Base-by-base conservation (phyloP, 2,797 vertebrate genomes). In the Halcyon chelicuti region DNA sequence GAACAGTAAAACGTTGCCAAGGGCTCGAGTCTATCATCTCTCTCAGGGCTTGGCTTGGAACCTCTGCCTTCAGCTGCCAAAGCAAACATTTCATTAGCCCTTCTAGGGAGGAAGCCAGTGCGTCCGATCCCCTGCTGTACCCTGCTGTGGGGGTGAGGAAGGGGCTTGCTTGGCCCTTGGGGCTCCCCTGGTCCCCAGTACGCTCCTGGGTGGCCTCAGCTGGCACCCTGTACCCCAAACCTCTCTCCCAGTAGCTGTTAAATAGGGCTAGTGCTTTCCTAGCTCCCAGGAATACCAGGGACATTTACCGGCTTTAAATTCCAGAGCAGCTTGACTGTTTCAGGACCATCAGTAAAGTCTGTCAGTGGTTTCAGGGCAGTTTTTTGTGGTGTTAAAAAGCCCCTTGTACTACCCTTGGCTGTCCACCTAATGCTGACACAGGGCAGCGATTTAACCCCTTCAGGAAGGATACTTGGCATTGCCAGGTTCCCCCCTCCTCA, bases 21-120 rank as follows among this genome's bases (percentile, higher is more conserved):
- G 66, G 73, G 83, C 40, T 88, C 44, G 58, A 76, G 52, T 86
- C 73, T 72, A 4, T 90, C 68, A 52, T 71, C 82, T 80, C 52
- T 44, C 82, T 76, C 2, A 4, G 60, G 80, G 54, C 77, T 94
- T 88, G 90, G 83, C 75, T 77, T 60, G 77, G 83, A 73, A 84
- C 29, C 8, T 19, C 46, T 77, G 42, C 83, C 54, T 83, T 31
- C 46, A 40, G 91, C 89, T 75, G 91, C 93, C 81, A 91, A 91
- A 89, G 81, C 66, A 65, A 88, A 84, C 62, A 33, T 57, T 83
- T 58, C 18, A 6, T 54, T 57, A n/a, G 2, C 33, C 2, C 62
- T 35, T 49, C 70, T 76, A 79, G 8, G 68, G 33, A n/a, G 2
- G 4, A 68, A 74, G 70, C 70, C 73, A 88, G 55, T 0, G 1